A percentile compares a stretch with the other conserved stretches of the same genome.
Conservation (phyloP, 1,140 invertebrate genomes). For the Brachionus paranguensis region DNA sequence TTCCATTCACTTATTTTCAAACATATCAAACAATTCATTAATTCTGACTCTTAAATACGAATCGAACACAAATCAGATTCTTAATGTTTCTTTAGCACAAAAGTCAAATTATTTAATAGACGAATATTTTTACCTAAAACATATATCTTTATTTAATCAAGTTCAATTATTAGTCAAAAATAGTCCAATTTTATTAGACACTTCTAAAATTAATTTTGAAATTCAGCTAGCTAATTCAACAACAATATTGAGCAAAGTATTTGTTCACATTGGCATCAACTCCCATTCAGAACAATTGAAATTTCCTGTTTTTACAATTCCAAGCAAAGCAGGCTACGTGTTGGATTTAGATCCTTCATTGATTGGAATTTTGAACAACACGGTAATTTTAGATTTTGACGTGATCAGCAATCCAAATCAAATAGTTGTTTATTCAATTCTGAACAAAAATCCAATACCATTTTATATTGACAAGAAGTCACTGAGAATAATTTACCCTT, state of each 20-base stretch:
- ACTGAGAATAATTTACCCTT: constrained; percentile 20
- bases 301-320: not conserved
- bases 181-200: not conserved
- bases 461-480: constrained; percentile 10
- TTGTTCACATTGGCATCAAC: not conserved
- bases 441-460: not conserved
- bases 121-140: constrained; percentile 2
- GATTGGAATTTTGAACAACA: not conserved
- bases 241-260: not conserved
- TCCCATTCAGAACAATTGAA: not conserved
- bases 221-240: not conserved
- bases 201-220: not conserved
- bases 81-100: not conserved
- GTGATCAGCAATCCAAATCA: not conserved
- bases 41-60: not conserved
- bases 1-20: not conserved
- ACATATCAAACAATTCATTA: not conserved
- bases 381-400: not conserved
- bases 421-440: not conserved
- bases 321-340: not conserved
- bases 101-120: not conserved
- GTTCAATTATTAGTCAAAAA: not conserved
- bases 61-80: not conserved
- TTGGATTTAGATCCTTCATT: not conserved
- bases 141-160: not conserved